Evolutionary conservation across 1,140 invertebrate species (phyloP), one percentile per base, ranked within the genome.

Genomic region (Zaprionus lachaisei): DNA sequence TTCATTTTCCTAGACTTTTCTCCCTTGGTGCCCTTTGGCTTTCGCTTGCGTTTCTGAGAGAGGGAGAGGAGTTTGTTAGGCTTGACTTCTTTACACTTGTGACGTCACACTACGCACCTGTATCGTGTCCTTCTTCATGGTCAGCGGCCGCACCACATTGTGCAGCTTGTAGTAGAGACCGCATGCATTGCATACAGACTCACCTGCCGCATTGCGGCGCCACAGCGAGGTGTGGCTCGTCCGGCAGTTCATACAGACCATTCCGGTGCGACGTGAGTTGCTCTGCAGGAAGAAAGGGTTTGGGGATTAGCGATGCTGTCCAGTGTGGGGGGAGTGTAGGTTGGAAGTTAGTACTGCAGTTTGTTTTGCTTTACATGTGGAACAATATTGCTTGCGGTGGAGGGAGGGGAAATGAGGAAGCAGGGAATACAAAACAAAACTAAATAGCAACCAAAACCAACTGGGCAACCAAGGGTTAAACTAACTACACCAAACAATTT

Each of bases 121-220:
- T 85, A 99, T 99, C 44, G 95, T 96, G 85, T 99, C 98, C 93
- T 99, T 99, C 93, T 98, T 98, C 98, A 99, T 99, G 9, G 97
- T 95, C 49, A 97, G 82, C 0, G 98, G 98, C 55, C 97, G 94
- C 82, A 96, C 96, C 69, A 99, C 96, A 69, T 95, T 95, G 93
- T 99, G 98, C 72, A 99, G 93, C 94, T 99, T 99, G 93, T 93
- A 98, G 93, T 99, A 99, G 4, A 99, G 95, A 12, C 98, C 98
- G 92, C 98, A 99, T 5, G 98, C 98, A 93, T 99, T 99, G 93
- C 98, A 99, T 2, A 99, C 97, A 3, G 97, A 96, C 92, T 98
- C 97, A 12, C 98, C 98, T 66, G 95, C 93, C 17, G 95, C 93
- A 94, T 98, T 99, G 79, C 97, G 94, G 73, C 98, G 94, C 98